phyloP scores from a whole-genome alignment of 1,140 invertebrate genomes.

The Nymphalis io region DNA sequence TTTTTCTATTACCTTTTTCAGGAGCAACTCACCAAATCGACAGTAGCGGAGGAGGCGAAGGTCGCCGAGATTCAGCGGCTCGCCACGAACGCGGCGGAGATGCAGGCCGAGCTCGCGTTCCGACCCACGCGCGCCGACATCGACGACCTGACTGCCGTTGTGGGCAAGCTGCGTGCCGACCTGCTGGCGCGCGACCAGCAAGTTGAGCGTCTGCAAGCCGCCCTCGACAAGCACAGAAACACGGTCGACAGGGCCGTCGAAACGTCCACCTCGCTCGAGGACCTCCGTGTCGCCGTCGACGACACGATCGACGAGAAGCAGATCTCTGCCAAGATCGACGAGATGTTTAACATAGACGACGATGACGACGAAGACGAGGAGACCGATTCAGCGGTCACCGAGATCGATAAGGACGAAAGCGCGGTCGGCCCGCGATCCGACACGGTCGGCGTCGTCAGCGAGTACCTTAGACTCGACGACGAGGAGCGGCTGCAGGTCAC shows the following conservation, averaged over 20 bases:
- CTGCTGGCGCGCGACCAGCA: slow-evolving; percentile 51
- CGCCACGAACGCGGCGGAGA: slow-evolving; percentile 60
- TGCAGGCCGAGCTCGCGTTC: slow-evolving; percentile 73
- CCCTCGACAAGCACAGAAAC: slow-evolving; percentile 27
- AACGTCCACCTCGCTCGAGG: slow-evolving; percentile 51
- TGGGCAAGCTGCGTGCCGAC: slow-evolving; percentile 57
- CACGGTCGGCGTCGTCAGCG: slow-evolving; percentile 34
- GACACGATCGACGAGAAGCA: slow-evolving; percentile 55
- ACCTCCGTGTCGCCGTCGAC: slow-evolving; percentile 38
- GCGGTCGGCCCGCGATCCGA: slow-evolving; percentile 32
- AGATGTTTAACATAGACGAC: slow-evolving; percentile 71
- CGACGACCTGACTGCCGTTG: slow-evolving; percentile 61
- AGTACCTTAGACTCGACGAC: slow-evolving; percentile 62
- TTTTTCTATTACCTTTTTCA: slow-evolving; percentile 19
- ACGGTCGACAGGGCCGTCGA: slow-evolving; percentile 55
- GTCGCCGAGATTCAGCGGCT: slow-evolving; percentile 69
- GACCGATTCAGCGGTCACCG: slow-evolving; percentile 62
- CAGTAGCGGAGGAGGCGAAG: slow-evolving; percentile 66
- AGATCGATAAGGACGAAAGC: slow-evolving; percentile 53
- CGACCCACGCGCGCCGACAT: slow-evolving; percentile 67
- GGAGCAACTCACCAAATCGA: slow-evolving; percentile 65
- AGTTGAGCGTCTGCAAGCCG: slow-evolving; percentile 46
- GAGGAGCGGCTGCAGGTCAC: slow-evolving; percentile 59
- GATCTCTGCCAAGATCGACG: slow-evolving; percentile 66
- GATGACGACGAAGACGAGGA: slow-evolving; percentile 70